A percentile compares a stretch with the other conserved stretches of the same genome.
phyloP scores from a whole-genome alignment of 1,140 invertebrate genomes.

The Ruditapes philippinarum region DNA sequence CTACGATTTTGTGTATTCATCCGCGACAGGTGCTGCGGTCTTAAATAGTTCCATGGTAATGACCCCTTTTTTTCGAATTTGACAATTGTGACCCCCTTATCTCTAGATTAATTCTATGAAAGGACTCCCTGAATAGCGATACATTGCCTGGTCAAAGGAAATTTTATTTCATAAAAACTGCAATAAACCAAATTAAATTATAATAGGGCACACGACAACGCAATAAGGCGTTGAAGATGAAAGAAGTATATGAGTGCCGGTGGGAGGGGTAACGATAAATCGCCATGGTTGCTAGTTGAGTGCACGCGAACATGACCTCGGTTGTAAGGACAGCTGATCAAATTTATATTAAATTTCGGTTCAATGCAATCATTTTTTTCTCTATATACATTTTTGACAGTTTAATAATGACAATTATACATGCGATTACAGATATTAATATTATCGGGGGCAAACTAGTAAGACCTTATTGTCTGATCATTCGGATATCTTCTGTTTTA shows the following conservation, averaged over 20 bases:
- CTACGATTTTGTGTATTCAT: constrained; percentile 8
- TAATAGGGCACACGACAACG: constrained; percentile 43
- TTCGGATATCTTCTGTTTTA: not conserved
- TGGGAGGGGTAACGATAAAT: constrained; percentile 13
- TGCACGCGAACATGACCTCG: constrained; percentile 15
- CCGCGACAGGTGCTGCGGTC: constrained; percentile 14
- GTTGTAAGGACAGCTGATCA: constrained; percentile 24
- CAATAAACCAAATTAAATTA: constrained; percentile 26
- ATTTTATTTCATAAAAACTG: not conserved
- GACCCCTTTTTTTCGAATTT: not conserved
- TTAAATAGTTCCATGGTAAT: not conserved
- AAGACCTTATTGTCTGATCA: not conserved
- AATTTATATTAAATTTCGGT: not conserved
- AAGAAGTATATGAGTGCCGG: not conserved
- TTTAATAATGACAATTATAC: not conserved
- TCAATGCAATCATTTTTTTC: not conserved
- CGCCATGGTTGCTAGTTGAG: not conserved
- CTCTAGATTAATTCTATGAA: not conserved
- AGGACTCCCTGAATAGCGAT: constrained; percentile 3
- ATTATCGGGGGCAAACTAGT: not conserved
- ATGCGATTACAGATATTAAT: not conserved
- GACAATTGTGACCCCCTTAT: not conserved
- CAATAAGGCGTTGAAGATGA: not conserved
- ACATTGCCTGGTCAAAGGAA: constrained; percentile 48
- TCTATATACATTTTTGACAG: constrained; percentile 12